Evolutionary conservation across 2,888 invertebrate genomes (phyloP).

Genomic region (Zygothrica quintamaculata): DNA sequence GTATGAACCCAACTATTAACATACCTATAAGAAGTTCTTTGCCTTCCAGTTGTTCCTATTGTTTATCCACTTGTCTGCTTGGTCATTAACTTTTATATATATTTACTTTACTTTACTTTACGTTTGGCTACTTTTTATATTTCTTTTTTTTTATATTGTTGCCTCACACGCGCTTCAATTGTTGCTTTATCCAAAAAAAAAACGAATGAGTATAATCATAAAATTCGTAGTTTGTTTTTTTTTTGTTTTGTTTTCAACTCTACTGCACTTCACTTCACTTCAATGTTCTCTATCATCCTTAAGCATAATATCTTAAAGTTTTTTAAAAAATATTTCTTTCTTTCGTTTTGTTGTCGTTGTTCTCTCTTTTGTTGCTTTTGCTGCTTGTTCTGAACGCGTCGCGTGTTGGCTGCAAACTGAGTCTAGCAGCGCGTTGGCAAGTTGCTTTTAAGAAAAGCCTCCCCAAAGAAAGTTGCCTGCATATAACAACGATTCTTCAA

Average conservation of each 20-base stretch:
- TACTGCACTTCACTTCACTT: conserved; percentile 69
- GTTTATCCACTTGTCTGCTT: conserved; percentile 52
- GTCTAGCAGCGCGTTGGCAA: conserved; percentile 33
- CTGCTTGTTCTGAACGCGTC: conserved; percentile 72
- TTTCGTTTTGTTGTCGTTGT: conserved; percentile 9
- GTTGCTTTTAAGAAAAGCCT: conserved; percentile 75
- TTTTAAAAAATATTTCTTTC: conserved; percentile 13
- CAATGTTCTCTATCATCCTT: conserved; percentile 55
- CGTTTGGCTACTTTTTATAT: conserved; percentile 20
- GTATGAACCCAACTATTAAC: conserved; percentile 38
- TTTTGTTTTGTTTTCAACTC: conserved; percentile 26
- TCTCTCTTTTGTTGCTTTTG: conserved; percentile 16
- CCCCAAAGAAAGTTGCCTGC: conserved; percentile 72
- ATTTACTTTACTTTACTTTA: conserved; percentile 39
- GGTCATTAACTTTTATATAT: conserved; percentile 44
- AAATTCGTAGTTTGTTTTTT: conserved; percentile 43
- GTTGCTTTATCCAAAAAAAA: conserved; percentile 16
- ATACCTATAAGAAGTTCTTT: conserved; percentile 49
- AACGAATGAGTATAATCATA: conserved; percentile 65
- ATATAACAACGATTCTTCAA: conserved; percentile 47
- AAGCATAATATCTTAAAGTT: conserved; percentile 53
- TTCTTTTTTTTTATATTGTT: conserved; percentile 6
- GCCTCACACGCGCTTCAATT: conserved; percentile 22
- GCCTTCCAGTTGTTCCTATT: conserved; percentile 27
- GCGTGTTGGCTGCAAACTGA: conserved; percentile 71